Base-by-base conservation (phyloP, 2,888 invertebrate species). In the Coenonympha arcania region DNA sequence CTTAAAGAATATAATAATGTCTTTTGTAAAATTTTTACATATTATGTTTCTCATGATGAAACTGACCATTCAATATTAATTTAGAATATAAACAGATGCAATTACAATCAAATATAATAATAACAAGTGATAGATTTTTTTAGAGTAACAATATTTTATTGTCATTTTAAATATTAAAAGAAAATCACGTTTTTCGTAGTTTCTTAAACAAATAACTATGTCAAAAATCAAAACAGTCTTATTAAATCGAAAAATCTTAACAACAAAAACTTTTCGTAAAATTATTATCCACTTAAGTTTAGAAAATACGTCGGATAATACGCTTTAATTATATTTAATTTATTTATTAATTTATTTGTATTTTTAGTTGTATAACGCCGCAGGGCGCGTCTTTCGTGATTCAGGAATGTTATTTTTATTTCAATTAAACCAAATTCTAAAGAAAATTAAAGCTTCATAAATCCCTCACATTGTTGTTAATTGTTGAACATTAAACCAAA, bases 201-300 rank as follows among this genome's bases (percentile, higher is more conserved):
- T 52, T 42, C 9, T 41, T 33, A 13, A 36, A 39, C n/a, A n/a
- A n/a, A 39, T 16, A 44, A 43, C 31, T 18, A 41, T 47, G 41
- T 49, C 24, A 54, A 37, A 68, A 71, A 69, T 66, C 63, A 65
- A 44, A 59, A 66, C 83, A 83, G 82, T 83, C 83, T 83, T 79
- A 68, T 75, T 49, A 51, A 67, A 65, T 65, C 60, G 59, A 66
- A 62, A 52, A 57, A 56, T 54, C 47, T 43, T 50, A 47, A 44
- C 39, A 56, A 51, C 50, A 45, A 48, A 48, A 43, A 16, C 15
- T 39, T 48, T 19, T 37, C 39, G 20, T 9, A 31, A 6, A 20
- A 40, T 50, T 52, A 40, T 36, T 52, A 40, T 36, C 37, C 31
- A 36, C 48, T 44, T 44, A 48, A 11, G 8, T 48, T 48, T 55